A percentile compares a stretch with the other conserved stretches of the same genome.
Evolutionary conservation across 1,140 invertebrate genomes (phyloP).

Genomic region (Vollenhovia emeryi): DNA sequence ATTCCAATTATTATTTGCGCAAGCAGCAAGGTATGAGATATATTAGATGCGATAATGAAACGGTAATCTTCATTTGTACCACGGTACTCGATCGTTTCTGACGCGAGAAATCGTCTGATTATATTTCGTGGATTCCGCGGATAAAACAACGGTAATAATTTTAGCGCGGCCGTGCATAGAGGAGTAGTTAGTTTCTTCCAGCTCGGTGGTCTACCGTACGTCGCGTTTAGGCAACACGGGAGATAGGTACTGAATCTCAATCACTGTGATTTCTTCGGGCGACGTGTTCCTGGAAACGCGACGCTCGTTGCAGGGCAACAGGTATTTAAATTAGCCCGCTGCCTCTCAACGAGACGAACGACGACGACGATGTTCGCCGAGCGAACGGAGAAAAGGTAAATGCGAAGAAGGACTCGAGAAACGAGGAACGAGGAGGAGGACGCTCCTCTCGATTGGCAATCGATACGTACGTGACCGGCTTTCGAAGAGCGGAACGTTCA

Average conservation of each 20-base stretch:
- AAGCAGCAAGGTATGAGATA: neutral
- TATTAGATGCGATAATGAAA: neutral
- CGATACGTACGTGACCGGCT: conserved; percentile 70
- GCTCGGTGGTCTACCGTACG: too few relatives aligned
- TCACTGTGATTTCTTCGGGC: conserved; percentile 12
- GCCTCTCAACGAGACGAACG: conserved; percentile 59
- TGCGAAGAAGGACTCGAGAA: conserved; percentile 32
- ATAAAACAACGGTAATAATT: neutral
- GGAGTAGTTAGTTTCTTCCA: neutral
- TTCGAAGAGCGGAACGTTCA: conserved; percentile 29
- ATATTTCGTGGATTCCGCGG: neutral
- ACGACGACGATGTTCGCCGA: neutral
- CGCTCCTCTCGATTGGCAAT: conserved; percentile 37
- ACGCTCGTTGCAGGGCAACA: conserved; percentile 65
- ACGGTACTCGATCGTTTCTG: neutral
- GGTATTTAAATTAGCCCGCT: conserved; percentile 71
- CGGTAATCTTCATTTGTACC: neutral
- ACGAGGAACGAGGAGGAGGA: neutral
- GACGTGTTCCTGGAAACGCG: neutral
- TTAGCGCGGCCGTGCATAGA: neutral
- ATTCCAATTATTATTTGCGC: neutral
- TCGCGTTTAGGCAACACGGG: neutral
- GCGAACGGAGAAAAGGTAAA: conserved; percentile 15
- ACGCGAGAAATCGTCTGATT: neutral
- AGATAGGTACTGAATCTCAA: conserved; percentile 6